These are phyloP conservation scores for Acleris laterana DNA, from an alignment of 2,888 invertebrate genomes.

Conservation along the genomic window DNA sequence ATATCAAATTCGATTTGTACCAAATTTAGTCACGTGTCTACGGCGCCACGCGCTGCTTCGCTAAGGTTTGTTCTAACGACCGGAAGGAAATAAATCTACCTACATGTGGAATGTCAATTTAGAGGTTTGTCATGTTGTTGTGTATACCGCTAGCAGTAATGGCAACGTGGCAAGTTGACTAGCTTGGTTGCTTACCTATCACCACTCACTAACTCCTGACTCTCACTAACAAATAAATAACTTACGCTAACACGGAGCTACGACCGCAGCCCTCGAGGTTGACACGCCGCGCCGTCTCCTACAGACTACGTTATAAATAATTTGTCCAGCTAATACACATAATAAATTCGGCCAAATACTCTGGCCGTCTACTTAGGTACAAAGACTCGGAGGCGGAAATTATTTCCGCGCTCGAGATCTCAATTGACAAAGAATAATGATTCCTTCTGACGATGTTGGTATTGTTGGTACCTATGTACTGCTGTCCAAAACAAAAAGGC, in stretches of 20 bases:
- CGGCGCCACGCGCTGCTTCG: conserved; percentile 30
- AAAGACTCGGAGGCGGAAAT: conserved; percentile 47
- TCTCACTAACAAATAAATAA: conserved; percentile 82
- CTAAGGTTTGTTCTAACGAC: conserved; percentile 47
- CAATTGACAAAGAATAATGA: conserved; percentile 61
- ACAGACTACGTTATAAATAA: conserved; percentile 71
- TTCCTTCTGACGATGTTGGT: conserved; percentile 50
- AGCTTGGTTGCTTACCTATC: conserved; percentile 79
- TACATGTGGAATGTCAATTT: conserved; percentile 49
- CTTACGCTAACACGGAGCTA: conserved; percentile 69
- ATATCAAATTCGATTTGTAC: conserved; percentile 78
- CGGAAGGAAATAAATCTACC: conserved; percentile 58
- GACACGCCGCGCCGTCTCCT: conserved; percentile 61
- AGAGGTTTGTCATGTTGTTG: conserved; percentile 59
- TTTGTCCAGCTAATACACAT: conserved; percentile 77
- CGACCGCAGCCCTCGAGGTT: conserved; percentile 60
- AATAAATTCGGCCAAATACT: conserved; percentile 59
- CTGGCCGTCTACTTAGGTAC: conserved; percentile 60
- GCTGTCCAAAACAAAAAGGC: too few species aligned
- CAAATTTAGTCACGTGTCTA: conserved; percentile 60
- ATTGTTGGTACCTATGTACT: conserved; percentile 41
- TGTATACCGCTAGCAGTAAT: conserved; percentile 67
- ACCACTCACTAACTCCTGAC: conserved; percentile 62
- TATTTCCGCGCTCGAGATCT: conserved; percentile 44
- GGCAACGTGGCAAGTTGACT: conserved; percentile 78